These are phyloP conservation scores for Tringa solitaria DNA, from an alignment of 2,113 vertebrate species.

Conservation along the genomic window DNA sequence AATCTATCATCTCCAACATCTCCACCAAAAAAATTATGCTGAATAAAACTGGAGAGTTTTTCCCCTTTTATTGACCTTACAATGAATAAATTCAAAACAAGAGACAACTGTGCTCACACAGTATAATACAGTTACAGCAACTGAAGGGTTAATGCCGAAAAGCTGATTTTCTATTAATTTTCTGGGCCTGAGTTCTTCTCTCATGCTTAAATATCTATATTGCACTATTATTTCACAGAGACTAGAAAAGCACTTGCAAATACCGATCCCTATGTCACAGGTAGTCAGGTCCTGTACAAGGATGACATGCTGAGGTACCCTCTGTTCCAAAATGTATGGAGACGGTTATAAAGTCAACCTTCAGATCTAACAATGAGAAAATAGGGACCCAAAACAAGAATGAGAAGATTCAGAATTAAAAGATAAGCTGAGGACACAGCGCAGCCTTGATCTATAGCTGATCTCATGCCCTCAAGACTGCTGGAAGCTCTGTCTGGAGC, in stretches of 20 bases:
- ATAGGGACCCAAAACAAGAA: not conserved
- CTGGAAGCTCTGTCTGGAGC: not conserved
- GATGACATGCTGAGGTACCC: not conserved
- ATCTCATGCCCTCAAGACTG: not conserved
- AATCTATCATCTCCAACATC: not conserved
- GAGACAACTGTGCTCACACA: not conserved
- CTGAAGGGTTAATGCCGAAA: not conserved
- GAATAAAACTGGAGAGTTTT: not conserved
- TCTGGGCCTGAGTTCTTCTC: not conserved
- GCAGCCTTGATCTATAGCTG: not conserved
- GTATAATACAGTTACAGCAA: not conserved
- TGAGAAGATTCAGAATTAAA: not conserved
- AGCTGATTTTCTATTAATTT: not conserved
- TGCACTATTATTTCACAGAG: not conserved
- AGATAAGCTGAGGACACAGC: not conserved
- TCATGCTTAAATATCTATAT: not conserved
- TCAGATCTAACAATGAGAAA: not conserved
- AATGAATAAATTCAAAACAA: not conserved
- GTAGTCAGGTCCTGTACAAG: not conserved
- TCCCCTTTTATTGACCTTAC: not conserved
- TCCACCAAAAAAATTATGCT: not conserved
- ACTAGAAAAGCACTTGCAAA: not conserved
- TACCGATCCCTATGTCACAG: accelerated
- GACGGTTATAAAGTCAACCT: not conserved
- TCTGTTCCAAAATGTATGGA: accelerated